A percentile compares a stretch with the other conserved stretches of the same genome.
Conservation (phyloP, 2,888 invertebrate species). For the Spicauda simplicius region DNA sequence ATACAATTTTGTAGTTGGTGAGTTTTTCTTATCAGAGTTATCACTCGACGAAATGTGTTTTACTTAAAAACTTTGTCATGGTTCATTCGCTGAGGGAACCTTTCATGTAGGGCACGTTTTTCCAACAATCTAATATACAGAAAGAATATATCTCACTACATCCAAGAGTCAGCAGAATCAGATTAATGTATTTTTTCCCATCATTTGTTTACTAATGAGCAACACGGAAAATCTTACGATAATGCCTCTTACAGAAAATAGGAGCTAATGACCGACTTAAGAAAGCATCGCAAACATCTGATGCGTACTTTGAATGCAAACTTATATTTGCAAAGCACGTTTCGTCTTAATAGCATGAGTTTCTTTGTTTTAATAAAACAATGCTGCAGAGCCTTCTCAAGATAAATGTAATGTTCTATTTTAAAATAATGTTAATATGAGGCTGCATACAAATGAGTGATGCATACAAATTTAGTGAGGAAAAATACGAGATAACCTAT, state of each 20-base stretch:
- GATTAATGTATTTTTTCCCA: slow-evolving; percentile 17
- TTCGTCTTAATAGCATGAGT: slow-evolving; percentile 17
- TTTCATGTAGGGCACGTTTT: neutral
- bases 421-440: neutral
- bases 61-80: too few relatives aligned
- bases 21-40: too few relatives aligned
- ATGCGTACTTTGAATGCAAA: slow-evolving; percentile 14
- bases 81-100: too few relatives aligned
- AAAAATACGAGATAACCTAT: neutral
- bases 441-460: neutral
- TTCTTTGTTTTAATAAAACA: slow-evolving; percentile 19
- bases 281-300: slow-evolving; percentile 19
- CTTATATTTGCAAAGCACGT: slow-evolving; percentile 19
- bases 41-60: too few relatives aligned
- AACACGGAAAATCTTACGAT: slow-evolving; percentile 3
- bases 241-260: slow-evolving; percentile 21
- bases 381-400: slow-evolving; percentile 9
- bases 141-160: neutral
- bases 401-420: slow-evolving; percentile 6
- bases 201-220: slow-evolving; percentile 31
- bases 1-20: too few relatives aligned
- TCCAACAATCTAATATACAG: neutral
- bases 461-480: neutral
- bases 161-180: slow-evolving; percentile 8
- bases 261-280: slow-evolving; percentile 8